A percentile compares a stretch with the other conserved stretches of the same genome.
Conservation (phyloP, 2,888 invertebrate genomes). For the Cantharis flavilabris region DNA sequence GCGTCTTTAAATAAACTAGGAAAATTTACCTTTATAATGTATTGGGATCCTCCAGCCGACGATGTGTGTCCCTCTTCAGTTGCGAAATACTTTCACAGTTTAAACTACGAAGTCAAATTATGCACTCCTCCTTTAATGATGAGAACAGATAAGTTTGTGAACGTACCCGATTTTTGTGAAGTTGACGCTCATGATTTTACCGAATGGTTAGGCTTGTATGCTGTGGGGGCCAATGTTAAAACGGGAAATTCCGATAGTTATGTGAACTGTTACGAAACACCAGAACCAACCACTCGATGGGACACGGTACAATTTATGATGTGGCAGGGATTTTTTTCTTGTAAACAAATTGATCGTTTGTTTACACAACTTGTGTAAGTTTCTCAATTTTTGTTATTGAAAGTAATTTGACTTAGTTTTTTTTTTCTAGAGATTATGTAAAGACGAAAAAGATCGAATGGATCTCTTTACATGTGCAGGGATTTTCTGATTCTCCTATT, state of each 20-base stretch:
- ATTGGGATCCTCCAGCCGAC: conserved; percentile 60
- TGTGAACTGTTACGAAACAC: conserved; percentile 53
- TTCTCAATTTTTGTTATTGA: conserved; percentile 16
- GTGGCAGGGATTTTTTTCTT: conserved; percentile 60
- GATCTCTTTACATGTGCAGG: conserved; percentile 60
- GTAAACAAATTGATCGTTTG: conserved; percentile 50
- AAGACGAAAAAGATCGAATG: conserved; percentile 51
- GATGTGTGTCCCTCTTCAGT: conserved; percentile 63
- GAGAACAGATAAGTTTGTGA: conserved; percentile 49
- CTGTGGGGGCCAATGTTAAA: conserved; percentile 54
- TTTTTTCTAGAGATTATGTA: conserved; percentile 42
- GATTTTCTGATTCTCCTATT: conserved; percentile 61
- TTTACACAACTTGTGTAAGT: conserved; percentile 50
- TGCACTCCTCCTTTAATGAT: conserved; percentile 53
- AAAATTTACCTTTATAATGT: conserved; percentile 55
- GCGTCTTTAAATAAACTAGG: conserved; percentile 52
- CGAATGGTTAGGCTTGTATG: conserved; percentile 63
- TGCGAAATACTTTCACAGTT: conserved; percentile 61
- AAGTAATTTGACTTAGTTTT: conserved; percentile 23
- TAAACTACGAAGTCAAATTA: conserved; percentile 54
- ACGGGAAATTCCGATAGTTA: conserved; percentile 46
- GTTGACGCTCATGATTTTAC: conserved; percentile 51
- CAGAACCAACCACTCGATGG: conserved; percentile 46
- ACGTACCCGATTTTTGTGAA: conserved; percentile 51
- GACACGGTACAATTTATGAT: conserved; percentile 54